A percentile compares a stretch with the other conserved stretches of the same genome.
phyloP scores from a whole-genome alignment of 2,113 vertebrate species.

The Microcebus griseorufus region DNA sequence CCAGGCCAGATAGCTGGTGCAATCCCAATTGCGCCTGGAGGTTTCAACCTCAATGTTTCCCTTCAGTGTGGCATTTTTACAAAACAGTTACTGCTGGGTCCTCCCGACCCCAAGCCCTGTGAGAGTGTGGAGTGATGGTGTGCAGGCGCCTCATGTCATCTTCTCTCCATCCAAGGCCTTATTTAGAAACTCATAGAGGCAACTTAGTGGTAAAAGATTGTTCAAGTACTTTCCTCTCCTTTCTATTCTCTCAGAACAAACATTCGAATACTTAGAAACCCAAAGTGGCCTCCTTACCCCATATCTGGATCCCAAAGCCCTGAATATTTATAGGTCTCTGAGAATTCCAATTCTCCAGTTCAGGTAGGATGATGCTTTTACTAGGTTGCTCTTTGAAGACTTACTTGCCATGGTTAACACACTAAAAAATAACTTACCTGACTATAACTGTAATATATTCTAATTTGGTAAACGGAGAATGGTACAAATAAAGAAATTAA shows the following conservation, averaged over 20 bases:
- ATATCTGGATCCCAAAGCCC: not conserved
- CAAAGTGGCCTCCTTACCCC: not conserved
- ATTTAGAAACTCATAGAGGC: conserved; percentile 73
- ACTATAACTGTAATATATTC: not conserved
- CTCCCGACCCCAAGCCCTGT: not conserved
- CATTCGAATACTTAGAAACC: not conserved
- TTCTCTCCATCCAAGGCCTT: conserved; percentile 21
- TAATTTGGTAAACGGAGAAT: not conserved
- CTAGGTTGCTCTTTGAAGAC: not conserved
- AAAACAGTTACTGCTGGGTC: not conserved
- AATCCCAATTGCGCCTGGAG: not conserved
- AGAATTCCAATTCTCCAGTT: not conserved
- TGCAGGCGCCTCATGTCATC: conserved; percentile 61
- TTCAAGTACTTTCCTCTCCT: conserved; percentile 17
- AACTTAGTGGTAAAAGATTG: conserved; percentile 42
- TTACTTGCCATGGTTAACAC: not conserved
- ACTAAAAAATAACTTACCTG: not conserved
- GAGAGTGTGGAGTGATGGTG: conserved; percentile 58
- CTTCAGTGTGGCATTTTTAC: not conserved
- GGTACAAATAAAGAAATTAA: not conserved
- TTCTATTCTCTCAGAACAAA: not conserved
- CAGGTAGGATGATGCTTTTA: conserved; percentile 24
- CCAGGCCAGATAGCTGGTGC: not conserved
- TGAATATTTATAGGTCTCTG: not conserved
- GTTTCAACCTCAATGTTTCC: not conserved